phyloP scores from a whole-genome alignment of 2,797 vertebrate species.

The Odontamblyopus lacepedii region DNA sequence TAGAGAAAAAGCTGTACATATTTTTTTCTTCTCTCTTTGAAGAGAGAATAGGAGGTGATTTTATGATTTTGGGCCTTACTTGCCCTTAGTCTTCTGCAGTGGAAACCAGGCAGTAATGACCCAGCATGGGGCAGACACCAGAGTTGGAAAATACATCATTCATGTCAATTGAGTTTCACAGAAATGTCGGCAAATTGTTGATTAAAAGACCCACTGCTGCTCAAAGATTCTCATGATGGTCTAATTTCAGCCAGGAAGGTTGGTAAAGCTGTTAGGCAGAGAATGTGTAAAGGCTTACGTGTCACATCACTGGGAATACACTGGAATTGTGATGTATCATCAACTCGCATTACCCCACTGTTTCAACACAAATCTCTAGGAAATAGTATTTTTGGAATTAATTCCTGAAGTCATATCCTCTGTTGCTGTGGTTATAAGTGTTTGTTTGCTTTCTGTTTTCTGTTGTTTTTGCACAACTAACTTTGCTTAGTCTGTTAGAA shows the following conservation, averaged over 20 bases:
- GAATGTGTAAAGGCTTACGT: constrained; percentile 4
- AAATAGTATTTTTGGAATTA: neutral
- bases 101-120: constrained; percentile 56
- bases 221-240: constrained; percentile 29
- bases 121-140: constrained; percentile 50
- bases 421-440: neutral
- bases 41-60: constrained; percentile 30
- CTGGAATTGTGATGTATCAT: neutral
- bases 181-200: constrained; percentile 24
- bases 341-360: neutral
- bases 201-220: constrained; percentile 15
- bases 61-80: constrained; percentile 42
- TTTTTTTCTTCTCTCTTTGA: constrained; percentile 23
- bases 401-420: neutral
- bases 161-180: constrained; percentile 50
- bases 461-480: no score
- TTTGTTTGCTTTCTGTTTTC: no score
- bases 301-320: neutral
- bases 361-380: neutral
- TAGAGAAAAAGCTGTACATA: no score
- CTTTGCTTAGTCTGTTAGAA: no score
- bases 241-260: constrained; percentile 22
- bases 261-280: constrained; percentile 1
- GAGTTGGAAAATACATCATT: constrained; percentile 55
- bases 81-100: constrained; percentile 37